Base-by-base conservation (phyloP, 2,797 vertebrate genomes). In the Nannoperca obscura region DNA sequence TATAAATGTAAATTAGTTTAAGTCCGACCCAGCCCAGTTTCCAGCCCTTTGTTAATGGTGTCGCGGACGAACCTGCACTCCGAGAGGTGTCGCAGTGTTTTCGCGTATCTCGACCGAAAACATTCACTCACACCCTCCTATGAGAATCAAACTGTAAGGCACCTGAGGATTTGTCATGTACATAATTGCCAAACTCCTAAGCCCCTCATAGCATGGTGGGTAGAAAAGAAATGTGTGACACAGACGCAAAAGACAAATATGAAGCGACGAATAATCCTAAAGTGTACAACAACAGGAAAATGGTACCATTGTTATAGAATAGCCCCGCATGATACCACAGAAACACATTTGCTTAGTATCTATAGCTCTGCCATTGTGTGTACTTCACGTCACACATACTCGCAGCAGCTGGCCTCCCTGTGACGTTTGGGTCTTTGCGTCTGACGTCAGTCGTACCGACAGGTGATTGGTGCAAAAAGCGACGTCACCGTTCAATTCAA, bases 81-180 rank as follows among this genome's bases (percentile, higher is more conserved):
- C 24, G 22, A 80, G 71, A 88, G 73, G 84, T 80, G 81, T 84
- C 62, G 82, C 82, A 76, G 77, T 88, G 80, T 71, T 81, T 76
- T 77, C 61, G 68, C 67, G 70, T 60, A 70, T 34, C 84, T 81
- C 83, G 60, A 84, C 83, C 82, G 71, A 24, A 80, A 81, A 86
- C 85, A 89, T 86, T 88, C 83, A 86, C 84, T 91, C 87, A 65
- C 75, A 80, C 82, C 89, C 80, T 90, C 86, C 65, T 84, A 68
- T 84, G 88, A 82, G 85, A 87, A 84, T 91, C 91, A 82, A 86
- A 91, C 92, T 82, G 88, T 96, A 96, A 96, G 95, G 95, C 95
- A 96, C 95, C 94, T 94, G 91, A 93, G 93, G 91, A 94, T 93
- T 93, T 91, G 90, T 92, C 91, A 94, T 91, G 92, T 88, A 92